A percentile compares a stretch with the other conserved stretches of the same genome.
These are phyloP conservation scores for Malurus splendens DNA, from an alignment of 2,797 vertebrate genomes.

Conservation along the genomic window DNA sequence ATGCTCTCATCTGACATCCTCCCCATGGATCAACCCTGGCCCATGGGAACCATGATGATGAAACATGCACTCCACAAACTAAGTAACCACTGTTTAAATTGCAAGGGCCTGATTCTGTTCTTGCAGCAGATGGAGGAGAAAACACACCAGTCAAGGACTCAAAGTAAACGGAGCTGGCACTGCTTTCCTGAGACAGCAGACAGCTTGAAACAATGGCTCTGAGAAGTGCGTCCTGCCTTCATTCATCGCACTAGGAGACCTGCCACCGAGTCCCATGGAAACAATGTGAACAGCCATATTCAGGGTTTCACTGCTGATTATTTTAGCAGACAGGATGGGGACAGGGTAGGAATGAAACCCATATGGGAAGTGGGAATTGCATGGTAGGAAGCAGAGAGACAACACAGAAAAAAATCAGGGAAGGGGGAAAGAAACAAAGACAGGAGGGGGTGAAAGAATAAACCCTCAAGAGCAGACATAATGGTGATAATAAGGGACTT, in stretches of 20 bases:
- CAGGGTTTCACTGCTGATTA: constrained; percentile 53
- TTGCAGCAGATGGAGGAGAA: constrained; percentile 15
- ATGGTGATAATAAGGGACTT: constrained; percentile 49
- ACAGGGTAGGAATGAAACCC: constrained; percentile 50
- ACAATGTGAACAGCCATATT: constrained; percentile 56
- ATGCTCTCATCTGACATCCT: neutral
- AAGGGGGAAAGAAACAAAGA: constrained; percentile 53
- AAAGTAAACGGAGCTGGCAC: neutral
- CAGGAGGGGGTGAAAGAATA: constrained; percentile 48
- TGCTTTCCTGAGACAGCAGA: constrained; percentile 41
- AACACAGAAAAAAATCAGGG: constrained; percentile 41
- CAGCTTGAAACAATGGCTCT: constrained; percentile 50
- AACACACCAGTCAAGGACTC: neutral
- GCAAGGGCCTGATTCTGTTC: neutral
- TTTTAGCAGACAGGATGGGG: constrained; percentile 65
- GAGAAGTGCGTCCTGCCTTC: constrained; percentile 52
- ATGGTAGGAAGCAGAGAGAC: constrained; percentile 62
- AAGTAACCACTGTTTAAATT: neutral
- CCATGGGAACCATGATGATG: neutral
- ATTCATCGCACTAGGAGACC: constrained; percentile 51
- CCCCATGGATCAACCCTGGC: neutral
- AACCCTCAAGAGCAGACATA: constrained; percentile 47
- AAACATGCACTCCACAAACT: neutral
- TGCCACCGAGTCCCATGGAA: constrained; percentile 32
- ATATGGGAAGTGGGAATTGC: constrained; percentile 57